Conservation (phyloP, 1,140 invertebrate species). For the Drosophila micromelanica region DNA sequence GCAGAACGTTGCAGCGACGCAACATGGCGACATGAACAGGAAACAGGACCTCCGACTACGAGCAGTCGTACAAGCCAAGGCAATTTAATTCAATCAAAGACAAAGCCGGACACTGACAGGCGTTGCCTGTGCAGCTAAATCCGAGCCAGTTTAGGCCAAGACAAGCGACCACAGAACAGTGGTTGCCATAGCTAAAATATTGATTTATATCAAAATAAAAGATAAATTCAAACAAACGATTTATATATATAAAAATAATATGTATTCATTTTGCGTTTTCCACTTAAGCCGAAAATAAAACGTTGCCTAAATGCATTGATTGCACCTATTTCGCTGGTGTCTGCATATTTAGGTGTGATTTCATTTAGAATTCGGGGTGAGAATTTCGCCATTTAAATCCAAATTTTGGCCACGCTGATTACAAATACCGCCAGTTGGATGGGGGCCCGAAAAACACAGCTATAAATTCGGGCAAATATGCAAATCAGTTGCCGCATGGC, state of each 20-base stretch:
- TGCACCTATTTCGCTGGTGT: not conserved
- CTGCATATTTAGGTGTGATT: not conserved
- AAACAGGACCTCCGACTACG: conserved; percentile 28
- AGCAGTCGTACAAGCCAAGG: conserved; percentile 39
- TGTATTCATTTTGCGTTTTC: too few species aligned
- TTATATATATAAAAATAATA: too few species aligned
- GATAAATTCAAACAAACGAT: too few species aligned
- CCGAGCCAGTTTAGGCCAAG: conserved; percentile 23
- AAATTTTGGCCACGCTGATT: conserved; percentile 48
- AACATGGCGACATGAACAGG: conserved; percentile 41
- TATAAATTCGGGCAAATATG: conserved; percentile 57
- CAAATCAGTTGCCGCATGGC: conserved; percentile 63
- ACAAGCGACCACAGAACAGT: not conserved
- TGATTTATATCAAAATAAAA: too few species aligned
- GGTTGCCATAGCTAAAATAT: too few species aligned
- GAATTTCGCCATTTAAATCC: conserved; percentile 38
- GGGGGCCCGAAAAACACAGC: conserved; percentile 13
- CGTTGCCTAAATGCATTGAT: not conserved
- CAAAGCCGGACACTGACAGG: conserved; percentile 63
- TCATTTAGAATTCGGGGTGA: conserved; percentile 8
- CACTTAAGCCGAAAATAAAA: conserved; percentile 2
- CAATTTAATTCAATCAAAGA: conserved; percentile 80
- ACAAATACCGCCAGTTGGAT: conserved; percentile 28
- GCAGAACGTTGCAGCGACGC: conserved; percentile 29
- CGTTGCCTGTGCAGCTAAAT: conserved; percentile 25